Base-by-base conservation (phyloP, 2,797 vertebrate genomes). In the Premnoplex brunnescens region DNA sequence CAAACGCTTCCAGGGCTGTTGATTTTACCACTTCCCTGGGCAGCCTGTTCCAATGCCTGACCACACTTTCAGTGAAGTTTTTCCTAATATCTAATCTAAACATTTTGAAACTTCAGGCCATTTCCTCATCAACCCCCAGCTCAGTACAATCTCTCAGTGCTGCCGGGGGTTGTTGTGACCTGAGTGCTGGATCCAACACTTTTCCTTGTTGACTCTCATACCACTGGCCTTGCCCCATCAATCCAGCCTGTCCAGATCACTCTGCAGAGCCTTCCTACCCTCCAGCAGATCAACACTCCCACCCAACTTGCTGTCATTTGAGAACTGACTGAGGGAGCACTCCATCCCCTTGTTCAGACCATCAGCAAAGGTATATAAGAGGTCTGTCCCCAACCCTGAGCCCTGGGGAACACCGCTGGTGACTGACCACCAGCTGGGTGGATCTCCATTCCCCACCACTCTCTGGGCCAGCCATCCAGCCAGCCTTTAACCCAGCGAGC, bases 401-500 rank as follows among this genome's bases (percentile, higher is more conserved):
- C 37, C 44, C 39, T 46, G 52, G 39, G 44, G 52, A 58, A 1
- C 59, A 4, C 6, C 37, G 20, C 22, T 22, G 14, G 15, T 20
- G 37, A 39, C 37, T 16, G 24, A 12, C 30, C 10, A 20, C 39
- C 26, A 46, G 39, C 37, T 72, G 58, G 39, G 6, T 20, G 4
- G 10, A 54, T 16, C 30, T 59, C 44, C 24, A 27, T 58, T 52
- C 26, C 39, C 15, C n/a, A 36, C 24, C 51, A 32, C 37, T 58
- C 39, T 66, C 64, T 46, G 58, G 37, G 15, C 58, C 30, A 34
- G 12, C n/a, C 18, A 6, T 46, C 44, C 51, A 58, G 52, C 7
- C 73, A 21, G 18, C 17, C 27, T 60, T 78, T n/a, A 10, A 48
- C 34, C 36, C 41, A 36, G 32, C 0, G 0, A 60, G 1, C 20